Conservation (phyloP, 2,113 vertebrate genomes). For the Pipa parva region DNA sequence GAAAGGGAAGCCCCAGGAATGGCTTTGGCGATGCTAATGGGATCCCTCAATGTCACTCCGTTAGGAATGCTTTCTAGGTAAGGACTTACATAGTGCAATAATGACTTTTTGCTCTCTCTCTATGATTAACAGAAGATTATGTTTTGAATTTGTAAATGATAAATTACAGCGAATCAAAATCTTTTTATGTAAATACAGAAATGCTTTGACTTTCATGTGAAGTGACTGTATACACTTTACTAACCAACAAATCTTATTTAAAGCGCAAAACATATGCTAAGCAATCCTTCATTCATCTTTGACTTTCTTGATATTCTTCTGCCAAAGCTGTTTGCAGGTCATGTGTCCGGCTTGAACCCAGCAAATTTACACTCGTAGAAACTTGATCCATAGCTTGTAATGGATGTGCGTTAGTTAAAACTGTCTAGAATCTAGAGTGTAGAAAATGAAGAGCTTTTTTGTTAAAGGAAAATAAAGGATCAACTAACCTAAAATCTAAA, state of each 20-base stretch:
- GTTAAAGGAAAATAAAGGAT: too few relatives aligned
- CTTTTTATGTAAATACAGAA: background rate
- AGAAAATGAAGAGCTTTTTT: too few relatives aligned
- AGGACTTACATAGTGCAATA: constrained; percentile 43
- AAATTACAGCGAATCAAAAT: background rate
- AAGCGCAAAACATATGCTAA: background rate
- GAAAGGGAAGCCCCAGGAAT: constrained; percentile 96
- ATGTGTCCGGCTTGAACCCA: background rate
- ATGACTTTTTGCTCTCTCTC: background rate
- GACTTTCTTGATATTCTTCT: background rate
- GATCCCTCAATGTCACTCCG: constrained; percentile 96
- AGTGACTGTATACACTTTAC: background rate
- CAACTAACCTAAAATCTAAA: too few relatives aligned
- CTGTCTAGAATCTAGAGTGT: too few relatives aligned
- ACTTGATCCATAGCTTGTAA: too few relatives aligned
- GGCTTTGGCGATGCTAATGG: constrained; percentile 98
- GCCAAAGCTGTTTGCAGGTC: background rate
- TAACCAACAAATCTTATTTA: background rate
- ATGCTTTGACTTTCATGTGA: background rate
- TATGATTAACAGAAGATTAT: too few relatives aligned
- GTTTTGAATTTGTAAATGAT: background rate
- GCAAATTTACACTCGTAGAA: too few relatives aligned
- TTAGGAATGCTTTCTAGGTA: constrained; percentile 98
- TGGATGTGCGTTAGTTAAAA: too few relatives aligned
- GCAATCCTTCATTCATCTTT: background rate